These are phyloP conservation scores for Sylvilagus floridanus DNA, from an alignment of 2,797 vertebrate species.

Conservation along the genomic window DNA sequence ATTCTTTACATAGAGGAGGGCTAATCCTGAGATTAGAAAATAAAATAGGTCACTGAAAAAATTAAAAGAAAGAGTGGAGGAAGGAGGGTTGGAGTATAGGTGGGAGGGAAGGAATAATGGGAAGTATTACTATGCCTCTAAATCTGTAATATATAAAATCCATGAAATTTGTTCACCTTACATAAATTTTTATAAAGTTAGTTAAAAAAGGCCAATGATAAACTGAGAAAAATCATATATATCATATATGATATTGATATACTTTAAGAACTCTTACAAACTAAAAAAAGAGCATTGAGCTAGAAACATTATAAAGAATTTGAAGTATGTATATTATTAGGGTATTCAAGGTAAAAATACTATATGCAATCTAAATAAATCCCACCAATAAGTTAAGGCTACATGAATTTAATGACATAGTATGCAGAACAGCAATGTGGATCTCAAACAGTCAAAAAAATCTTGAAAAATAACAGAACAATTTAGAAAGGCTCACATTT, in stretches of 20 bases:
- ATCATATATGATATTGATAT: not conserved
- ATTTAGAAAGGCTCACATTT: not conserved
- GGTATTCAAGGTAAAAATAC: not conserved
- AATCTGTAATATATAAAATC: too few species aligned
- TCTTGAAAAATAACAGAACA: not conserved
- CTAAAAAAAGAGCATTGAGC: not conserved
- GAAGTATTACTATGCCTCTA: too few species aligned
- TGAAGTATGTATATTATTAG: not conserved
- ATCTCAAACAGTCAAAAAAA: not conserved
- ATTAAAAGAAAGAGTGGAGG: too few species aligned
- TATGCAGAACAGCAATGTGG: not conserved
- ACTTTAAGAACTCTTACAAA: constrained; percentile 12
- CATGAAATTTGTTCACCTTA: too few species aligned
- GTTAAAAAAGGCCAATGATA: not conserved
- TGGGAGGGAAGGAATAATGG: too few species aligned
- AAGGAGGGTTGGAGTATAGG: too few species aligned
- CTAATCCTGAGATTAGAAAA: too few species aligned
- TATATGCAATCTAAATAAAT: not conserved
- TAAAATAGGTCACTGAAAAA: too few species aligned
- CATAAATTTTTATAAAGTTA: too few species aligned
- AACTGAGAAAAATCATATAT: not conserved
- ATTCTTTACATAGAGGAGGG: too few species aligned
- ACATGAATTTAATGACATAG: not conserved
- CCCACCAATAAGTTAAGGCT: not conserved
- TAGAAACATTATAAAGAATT: not conserved